phyloP scores from a whole-genome alignment of 2,113 vertebrate species.

The Cyprinus carpio region DNA sequence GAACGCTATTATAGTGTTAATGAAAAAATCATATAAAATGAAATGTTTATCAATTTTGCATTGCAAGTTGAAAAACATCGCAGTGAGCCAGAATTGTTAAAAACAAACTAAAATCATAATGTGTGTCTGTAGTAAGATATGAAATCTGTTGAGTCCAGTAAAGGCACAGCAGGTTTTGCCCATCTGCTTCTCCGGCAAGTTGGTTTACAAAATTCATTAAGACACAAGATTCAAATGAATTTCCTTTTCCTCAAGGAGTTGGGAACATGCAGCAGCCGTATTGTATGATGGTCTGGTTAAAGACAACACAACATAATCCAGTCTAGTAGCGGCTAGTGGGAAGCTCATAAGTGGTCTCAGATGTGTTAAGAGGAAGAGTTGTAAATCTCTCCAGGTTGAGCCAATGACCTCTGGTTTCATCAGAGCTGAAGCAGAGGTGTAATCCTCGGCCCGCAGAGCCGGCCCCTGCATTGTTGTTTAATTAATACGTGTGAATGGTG shows the following conservation, averaged over 20 bases:
- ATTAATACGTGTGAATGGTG: conserved; percentile 52
- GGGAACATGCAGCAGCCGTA: neutral
- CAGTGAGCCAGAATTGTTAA: neutral
- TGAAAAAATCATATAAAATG: no score
- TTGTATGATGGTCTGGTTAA: conserved; percentile 26
- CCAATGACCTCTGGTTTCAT: conserved; percentile 16
- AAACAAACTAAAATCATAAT: neutral
- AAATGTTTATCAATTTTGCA: neutral
- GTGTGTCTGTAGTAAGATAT: neutral
- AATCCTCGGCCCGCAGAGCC: conserved; percentile 43
- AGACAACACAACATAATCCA: conserved; percentile 33
- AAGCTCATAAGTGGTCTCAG: conserved; percentile 15
- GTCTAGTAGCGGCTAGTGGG: neutral
- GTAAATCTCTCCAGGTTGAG: neutral
- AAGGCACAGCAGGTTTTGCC: neutral
- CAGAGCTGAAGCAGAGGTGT: conserved; percentile 29
- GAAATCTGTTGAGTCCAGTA: neutral
- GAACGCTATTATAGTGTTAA: no score
- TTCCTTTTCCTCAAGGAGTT: neutral
- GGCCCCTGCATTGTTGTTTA: conserved; percentile 41
- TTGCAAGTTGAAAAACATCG: neutral
- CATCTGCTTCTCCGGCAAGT: conserved; percentile 1
- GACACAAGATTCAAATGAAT: neutral
- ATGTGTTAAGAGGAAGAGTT: conserved; percentile 17
- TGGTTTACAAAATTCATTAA: conserved; percentile 38